Evolutionary conservation across 2,888 invertebrate genomes (phyloP).

Genomic region (Lasioglossum vierecki): DNA sequence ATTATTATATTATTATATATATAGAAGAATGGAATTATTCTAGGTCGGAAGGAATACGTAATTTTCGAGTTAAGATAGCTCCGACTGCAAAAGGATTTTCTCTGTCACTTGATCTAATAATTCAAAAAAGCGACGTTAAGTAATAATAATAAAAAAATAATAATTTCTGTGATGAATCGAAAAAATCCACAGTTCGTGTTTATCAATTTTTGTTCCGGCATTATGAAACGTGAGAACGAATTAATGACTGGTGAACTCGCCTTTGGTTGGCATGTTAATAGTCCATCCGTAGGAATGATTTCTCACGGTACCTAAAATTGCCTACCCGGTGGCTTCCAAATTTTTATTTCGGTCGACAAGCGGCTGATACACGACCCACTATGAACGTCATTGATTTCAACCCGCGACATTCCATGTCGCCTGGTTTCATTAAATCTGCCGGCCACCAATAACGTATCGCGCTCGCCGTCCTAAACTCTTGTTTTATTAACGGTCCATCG

Average conservation of each 20-base stretch:
- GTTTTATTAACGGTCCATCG: slow-evolving; percentile 39
- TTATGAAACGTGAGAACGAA: neutral
- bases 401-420: slow-evolving; percentile 27
- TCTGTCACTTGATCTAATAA: neutral
- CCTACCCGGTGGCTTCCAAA: neutral
- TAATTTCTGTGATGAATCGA: neutral
- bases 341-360: neutral
- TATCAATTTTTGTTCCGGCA: too few species aligned
- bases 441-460: slow-evolving; percentile 28
- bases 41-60: too few species aligned
- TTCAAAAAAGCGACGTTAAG: too few species aligned
- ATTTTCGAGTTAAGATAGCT: too few species aligned
- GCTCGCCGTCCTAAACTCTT: neutral
- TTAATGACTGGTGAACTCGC: neutral
- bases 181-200: neutral
- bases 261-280: neutral
- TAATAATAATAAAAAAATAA: too few species aligned
- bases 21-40: too few species aligned
- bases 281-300: neutral
- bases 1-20: too few species aligned
- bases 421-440: slow-evolving; percentile 44
- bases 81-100: too few species aligned
- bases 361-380: slow-evolving; percentile 13
- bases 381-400: slow-evolving; percentile 33
- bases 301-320: neutral